Percentiles rank a stretch among this genome's conserved stretches.
These are phyloP conservation scores for Cliona cf. orientalis DNA, from an alignment of 37 sponge, comb jelly and placozoan species.

Conservation along the genomic window DNA sequence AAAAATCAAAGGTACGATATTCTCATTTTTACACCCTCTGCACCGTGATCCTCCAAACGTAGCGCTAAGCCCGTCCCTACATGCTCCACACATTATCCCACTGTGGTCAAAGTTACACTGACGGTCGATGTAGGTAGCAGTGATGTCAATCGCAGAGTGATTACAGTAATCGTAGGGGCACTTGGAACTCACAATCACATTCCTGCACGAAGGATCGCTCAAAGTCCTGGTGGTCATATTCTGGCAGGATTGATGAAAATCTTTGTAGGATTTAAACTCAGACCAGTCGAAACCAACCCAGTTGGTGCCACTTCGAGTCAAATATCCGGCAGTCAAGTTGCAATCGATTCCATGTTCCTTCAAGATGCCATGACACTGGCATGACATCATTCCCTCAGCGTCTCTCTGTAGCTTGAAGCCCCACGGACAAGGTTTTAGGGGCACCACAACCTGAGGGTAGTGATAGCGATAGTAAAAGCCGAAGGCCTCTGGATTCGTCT, in stretches of 20 bases:
- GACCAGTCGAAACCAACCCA: neutral
- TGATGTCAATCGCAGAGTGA: neutral
- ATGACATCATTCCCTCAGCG: neutral
- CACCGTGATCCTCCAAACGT: neutral
- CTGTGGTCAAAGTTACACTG: neutral
- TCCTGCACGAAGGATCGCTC: neutral
- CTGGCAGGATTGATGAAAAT: neutral
- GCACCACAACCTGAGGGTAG: neutral
- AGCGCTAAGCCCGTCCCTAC: neutral
- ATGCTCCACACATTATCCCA: slow-evolving; percentile 19
- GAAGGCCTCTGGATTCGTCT: neutral
- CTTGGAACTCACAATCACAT: neutral
- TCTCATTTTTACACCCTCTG: neutral
- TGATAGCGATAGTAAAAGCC: neutral
- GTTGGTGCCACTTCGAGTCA: too few relatives aligned
- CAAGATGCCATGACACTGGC: neutral
- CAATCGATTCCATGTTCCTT: neutral
- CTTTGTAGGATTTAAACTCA: too few relatives aligned
- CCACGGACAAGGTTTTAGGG: neutral
- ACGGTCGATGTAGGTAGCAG: neutral
- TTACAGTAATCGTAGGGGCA: slow-evolving; percentile 19
- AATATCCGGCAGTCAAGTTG: too few relatives aligned
- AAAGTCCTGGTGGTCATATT: neutral
- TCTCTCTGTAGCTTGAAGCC: neutral
- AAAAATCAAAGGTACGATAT: slow-evolving; percentile 1